Percentiles rank a stretch among this genome's conserved stretches.
phyloP scores from a whole-genome alignment of 1,140 invertebrate genomes.

The Trachymyrmex cornetzi region DNA sequence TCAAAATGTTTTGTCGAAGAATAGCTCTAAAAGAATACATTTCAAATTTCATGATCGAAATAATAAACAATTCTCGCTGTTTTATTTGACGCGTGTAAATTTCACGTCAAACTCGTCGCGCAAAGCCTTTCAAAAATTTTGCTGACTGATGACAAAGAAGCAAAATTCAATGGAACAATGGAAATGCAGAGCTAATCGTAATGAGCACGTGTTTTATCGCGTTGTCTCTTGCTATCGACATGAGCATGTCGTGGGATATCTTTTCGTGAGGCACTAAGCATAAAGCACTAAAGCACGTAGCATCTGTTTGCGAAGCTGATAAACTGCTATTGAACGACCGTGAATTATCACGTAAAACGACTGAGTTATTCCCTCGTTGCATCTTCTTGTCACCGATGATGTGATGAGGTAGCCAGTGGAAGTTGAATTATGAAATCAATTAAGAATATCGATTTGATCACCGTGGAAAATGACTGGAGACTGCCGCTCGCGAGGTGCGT shows the following conservation, averaged over 20 bases:
- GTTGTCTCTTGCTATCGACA: conserved; percentile 57
- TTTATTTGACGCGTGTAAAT: not conserved
- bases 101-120: not conserved
- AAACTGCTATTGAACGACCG: conserved; percentile 49
- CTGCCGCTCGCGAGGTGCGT: conserved; percentile 3
- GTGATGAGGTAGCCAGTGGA: conserved; percentile 29
- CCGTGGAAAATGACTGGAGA: conserved; percentile 43
- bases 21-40: not conserved
- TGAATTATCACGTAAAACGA: conserved; percentile 63
- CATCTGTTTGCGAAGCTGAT: conserved; percentile 28
- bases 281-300: conserved; percentile 48
- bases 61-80: not conserved
- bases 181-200: conserved; percentile 63
- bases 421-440: conserved; percentile 62
- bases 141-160: conserved; percentile 18
- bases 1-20: not conserved
- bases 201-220: conserved; percentile 72
- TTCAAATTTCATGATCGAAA: not conserved
- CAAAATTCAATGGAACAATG: conserved; percentile 16
- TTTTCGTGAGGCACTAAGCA: conserved; percentile 24
- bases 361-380: conserved; percentile 4
- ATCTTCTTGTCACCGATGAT: not conserved
- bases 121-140: not conserved
- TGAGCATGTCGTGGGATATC: conserved; percentile 68
- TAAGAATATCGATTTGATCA: conserved; percentile 54